Conservation (phyloP, 1,140 invertebrate species). For the Ephestia elutella region DNA sequence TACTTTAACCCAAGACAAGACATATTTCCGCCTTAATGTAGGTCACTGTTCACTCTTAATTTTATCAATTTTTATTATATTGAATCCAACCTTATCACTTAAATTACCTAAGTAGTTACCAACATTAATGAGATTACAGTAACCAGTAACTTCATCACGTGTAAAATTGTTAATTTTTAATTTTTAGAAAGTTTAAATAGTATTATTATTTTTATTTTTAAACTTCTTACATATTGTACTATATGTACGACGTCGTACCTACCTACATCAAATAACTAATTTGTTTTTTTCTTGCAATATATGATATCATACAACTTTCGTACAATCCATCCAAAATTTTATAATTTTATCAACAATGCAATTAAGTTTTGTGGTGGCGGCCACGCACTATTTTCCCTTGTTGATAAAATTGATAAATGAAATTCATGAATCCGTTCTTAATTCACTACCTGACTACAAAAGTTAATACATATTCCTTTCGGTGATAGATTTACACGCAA, state of each 20-base stretch:
- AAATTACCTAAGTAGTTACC: background rate
- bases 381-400: constrained; percentile 39
- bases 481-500: constrained; percentile 12
- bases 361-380: constrained; percentile 62
- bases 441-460: too few species aligned
- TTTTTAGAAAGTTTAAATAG: background rate
- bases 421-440: background rate
- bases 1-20: background rate
- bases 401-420: constrained; percentile 39
- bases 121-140: background rate
- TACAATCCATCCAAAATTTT: background rate
- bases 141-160: too few species aligned
- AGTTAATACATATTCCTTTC: too few species aligned
- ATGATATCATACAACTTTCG: background rate
- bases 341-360: constrained; percentile 38
- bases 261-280: too few species aligned
- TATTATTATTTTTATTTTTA: too few species aligned
- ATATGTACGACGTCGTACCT: too few species aligned
- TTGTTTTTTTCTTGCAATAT: too few species aligned
- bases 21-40: too few species aligned
- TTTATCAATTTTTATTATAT: too few species aligned
- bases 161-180: background rate
- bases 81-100: too few species aligned
- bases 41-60: too few species aligned
- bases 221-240: too few species aligned